Percentiles rank a stretch among this genome's conserved stretches.
Evolutionary conservation across 1,140 invertebrate genomes (phyloP).

Genomic region (Cryptotermes secundus): DNA sequence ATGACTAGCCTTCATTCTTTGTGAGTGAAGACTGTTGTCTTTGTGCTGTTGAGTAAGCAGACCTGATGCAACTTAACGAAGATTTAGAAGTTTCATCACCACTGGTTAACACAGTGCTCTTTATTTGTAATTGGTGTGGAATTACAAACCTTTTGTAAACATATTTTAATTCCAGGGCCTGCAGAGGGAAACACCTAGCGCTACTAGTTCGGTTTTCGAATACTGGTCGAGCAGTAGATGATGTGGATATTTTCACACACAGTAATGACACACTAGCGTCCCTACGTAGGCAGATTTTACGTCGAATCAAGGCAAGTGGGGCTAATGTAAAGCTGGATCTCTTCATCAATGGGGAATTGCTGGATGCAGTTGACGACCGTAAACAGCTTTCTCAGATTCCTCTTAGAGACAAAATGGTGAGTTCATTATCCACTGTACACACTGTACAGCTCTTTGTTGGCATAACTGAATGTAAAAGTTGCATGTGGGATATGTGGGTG

Average conservation of each 20-base stretch:
- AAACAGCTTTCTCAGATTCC: conserved; percentile 83
- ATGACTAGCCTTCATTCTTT: too few species aligned
- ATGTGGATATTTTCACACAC: conserved; percentile 90
- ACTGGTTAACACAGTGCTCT: too few species aligned
- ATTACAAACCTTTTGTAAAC: too few species aligned
- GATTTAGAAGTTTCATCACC: too few species aligned
- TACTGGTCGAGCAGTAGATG: conserved; percentile 86
- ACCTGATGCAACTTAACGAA: too few species aligned
- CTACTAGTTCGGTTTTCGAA: conserved; percentile 87
- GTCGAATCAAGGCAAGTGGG: conserved; percentile 67
- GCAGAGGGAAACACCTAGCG: conserved; percentile 85
- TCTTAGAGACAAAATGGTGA: conserved; percentile 87
- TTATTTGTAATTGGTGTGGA: too few species aligned
- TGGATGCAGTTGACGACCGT: conserved; percentile 85
- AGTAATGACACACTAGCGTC: conserved; percentile 89
- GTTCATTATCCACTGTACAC: conserved; percentile 20
- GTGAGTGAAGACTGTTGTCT: too few species aligned
- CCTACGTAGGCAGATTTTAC: conserved; percentile 72
- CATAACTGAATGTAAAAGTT: too few species aligned
- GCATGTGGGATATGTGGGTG: too few species aligned
- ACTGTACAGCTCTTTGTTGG: too few species aligned
- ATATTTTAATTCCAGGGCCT: conserved; percentile 61
- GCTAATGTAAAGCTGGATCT: conserved; percentile 83
- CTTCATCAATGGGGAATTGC: conserved; percentile 83
- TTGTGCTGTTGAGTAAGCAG: too few species aligned